These are phyloP conservation scores for Ochotona princeps DNA, from an alignment of 2,113 vertebrate genomes.

Conservation along the genomic window DNA sequence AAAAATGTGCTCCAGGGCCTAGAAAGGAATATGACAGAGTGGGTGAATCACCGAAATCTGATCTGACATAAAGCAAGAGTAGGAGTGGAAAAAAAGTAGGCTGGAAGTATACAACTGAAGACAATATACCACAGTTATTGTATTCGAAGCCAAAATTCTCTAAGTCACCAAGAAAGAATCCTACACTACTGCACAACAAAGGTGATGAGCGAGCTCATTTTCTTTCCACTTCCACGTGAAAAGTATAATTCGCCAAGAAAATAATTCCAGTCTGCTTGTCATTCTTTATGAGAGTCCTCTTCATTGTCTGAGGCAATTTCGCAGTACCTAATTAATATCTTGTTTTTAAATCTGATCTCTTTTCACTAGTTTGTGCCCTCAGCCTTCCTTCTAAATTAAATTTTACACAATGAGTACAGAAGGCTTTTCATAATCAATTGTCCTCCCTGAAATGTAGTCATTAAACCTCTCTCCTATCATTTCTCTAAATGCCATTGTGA, in stretches of 20 bases:
- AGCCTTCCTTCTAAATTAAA: slow-evolving; percentile 80
- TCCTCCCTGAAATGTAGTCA: slow-evolving; percentile 70
- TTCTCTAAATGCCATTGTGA: slow-evolving; percentile 71
- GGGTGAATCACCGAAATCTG: background rate
- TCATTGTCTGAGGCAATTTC: slow-evolving; percentile 65
- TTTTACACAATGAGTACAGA: slow-evolving; percentile 72
- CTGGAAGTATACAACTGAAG: background rate
- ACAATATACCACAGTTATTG: background rate
- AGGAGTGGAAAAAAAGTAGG: background rate
- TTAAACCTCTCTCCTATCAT: slow-evolving; percentile 67
- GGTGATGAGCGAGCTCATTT: background rate
- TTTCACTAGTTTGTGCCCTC: slow-evolving; percentile 67
- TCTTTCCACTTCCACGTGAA: background rate
- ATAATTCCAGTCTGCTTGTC: slow-evolving; percentile 51
- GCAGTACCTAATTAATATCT: slow-evolving; percentile 77
- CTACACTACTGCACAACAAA: slow-evolving; percentile 20
- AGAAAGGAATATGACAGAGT: background rate
- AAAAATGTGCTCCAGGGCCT: background rate
- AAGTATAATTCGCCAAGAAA: slow-evolving; percentile 53
- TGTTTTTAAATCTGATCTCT: slow-evolving; percentile 78
- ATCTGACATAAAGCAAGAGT: background rate
- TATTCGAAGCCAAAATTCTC: background rate
- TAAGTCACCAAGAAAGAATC: background rate
- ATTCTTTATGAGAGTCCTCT: slow-evolving; percentile 41
- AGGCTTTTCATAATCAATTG: slow-evolving; percentile 82